A percentile compares a stretch with the other conserved stretches of the same genome.
Conservation (phyloP, 2,797 vertebrate species). For the Notolabrus celidotus region DNA sequence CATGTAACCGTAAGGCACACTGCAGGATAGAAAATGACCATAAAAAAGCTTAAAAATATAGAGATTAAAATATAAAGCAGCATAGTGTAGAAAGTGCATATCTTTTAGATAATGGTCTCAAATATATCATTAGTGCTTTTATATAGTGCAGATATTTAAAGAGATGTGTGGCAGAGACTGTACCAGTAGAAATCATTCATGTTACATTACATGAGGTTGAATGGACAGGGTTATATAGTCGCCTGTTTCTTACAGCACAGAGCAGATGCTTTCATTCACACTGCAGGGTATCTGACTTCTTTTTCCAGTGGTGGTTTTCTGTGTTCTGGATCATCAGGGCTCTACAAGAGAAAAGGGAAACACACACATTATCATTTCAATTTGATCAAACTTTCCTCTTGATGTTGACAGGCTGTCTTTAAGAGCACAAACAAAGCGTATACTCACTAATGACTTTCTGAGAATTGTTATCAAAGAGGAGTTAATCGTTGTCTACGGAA, state of each 20-base stretch:
- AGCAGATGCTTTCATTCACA: slow-evolving; percentile 8
- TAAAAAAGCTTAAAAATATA: not conserved
- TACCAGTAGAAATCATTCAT: not conserved
- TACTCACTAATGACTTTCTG: too few species aligned
- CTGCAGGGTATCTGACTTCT: slow-evolving; percentile 6
- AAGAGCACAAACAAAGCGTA: too few species aligned
- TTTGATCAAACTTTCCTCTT: too few species aligned
- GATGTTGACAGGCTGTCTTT: too few species aligned
- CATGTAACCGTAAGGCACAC: not conserved
- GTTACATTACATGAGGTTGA: not conserved
- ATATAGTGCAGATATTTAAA: not conserved
- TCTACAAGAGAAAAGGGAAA: slow-evolving; percentile 40
- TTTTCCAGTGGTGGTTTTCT: slow-evolving; percentile 66
- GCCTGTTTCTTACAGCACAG: not conserved
- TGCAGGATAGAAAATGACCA: not conserved
- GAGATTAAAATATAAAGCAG: not conserved
- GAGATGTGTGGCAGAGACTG: not conserved
- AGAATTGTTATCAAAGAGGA: too few species aligned
- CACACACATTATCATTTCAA: not conserved
- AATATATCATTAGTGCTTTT: not conserved
- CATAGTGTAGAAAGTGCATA: not conserved
- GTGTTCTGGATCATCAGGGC: slow-evolving; percentile 45
- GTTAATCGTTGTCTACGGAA: too few species aligned
- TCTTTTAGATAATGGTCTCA: not conserved
- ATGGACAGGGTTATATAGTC: not conserved